These are phyloP conservation scores for Campoletis sonorensis DNA, from an alignment of 1,140 invertebrate species.

Conservation along the genomic window DNA sequence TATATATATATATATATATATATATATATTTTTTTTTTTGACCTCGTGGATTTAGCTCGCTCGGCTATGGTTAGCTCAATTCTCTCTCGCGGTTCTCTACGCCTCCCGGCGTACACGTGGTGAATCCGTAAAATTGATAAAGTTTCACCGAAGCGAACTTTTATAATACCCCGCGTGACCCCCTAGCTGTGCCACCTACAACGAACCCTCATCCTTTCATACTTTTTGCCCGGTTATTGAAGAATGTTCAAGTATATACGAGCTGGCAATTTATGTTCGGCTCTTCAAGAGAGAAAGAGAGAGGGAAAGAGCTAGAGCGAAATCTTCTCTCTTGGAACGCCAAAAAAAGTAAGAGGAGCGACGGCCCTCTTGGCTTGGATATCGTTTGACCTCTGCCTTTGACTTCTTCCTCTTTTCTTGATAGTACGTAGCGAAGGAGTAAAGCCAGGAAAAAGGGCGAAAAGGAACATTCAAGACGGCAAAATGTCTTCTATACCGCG, in stretches of 20 bases:
- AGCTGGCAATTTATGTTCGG: constrained; percentile 71
- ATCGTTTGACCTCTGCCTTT: constrained; percentile 30
- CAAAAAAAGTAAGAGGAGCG: background rate
- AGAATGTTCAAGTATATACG: constrained; percentile 73
- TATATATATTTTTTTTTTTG: too few relatives aligned
- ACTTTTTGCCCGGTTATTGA: constrained; percentile 47
- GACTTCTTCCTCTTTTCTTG: constrained; percentile 11
- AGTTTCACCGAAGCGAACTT: constrained; percentile 71
- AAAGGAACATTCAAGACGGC: background rate
- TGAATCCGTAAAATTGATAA: constrained; percentile 76
- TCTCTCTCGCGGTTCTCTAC: constrained; percentile 32
- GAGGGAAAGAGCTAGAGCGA: constrained; percentile 6
- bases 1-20: too few relatives aligned
- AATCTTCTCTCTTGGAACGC: background rate
- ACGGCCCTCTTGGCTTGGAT: constrained; percentile 16
- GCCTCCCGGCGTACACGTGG: constrained; percentile 62
- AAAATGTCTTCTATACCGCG: background rate
- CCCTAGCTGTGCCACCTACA: constrained; percentile 18
- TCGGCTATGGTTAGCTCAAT: constrained; percentile 52
- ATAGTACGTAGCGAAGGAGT: background rate
- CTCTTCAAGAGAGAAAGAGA: background rate
- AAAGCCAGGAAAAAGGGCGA: background rate
- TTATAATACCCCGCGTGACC: constrained; percentile 69
- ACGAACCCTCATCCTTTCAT: constrained; percentile 16
- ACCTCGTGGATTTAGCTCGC: constrained; percentile 7